A percentile compares a stretch with the other conserved stretches of the same genome.
These are phyloP conservation scores for Tragelaphus strepsiceros DNA, from an alignment of 2,113 vertebrate species.

Conservation along the genomic window DNA sequence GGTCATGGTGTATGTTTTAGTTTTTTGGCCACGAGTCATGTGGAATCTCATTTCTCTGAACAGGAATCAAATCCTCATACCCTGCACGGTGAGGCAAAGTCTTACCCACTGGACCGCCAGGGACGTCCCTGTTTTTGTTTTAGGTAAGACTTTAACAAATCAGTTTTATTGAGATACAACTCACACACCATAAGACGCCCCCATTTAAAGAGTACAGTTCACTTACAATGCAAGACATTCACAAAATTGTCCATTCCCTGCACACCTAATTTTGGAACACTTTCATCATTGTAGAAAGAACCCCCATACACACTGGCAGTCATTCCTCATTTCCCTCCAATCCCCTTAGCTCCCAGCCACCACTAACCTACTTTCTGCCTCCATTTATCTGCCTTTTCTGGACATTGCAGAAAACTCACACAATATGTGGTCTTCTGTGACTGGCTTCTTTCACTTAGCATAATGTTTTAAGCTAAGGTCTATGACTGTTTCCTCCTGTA, in stretches of 20 bases:
- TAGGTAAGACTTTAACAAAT: neutral
- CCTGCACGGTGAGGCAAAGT: neutral
- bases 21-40: neutral
- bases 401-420: neutral
- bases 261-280: neutral
- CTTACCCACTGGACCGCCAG: neutral
- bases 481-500: fast-evolving
- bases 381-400: neutral
- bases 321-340: no score
- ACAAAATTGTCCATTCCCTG: neutral
- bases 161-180: neutral
- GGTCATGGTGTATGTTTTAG: neutral
- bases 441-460: neutral
- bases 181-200: neutral
- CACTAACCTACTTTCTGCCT: neutral
- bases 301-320: fast-evolving
- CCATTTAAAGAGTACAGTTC: neutral
- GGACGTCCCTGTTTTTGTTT: neutral
- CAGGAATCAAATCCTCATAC: neutral
- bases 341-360: neutral
- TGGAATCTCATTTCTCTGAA: neutral
- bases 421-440: neutral
- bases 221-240: neutral
- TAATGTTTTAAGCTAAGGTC: neutral
- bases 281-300: neutral